Evolutionary conservation across 2,797 vertebrate species (phyloP).

Genomic region (Sebastes nivosus): DNA sequence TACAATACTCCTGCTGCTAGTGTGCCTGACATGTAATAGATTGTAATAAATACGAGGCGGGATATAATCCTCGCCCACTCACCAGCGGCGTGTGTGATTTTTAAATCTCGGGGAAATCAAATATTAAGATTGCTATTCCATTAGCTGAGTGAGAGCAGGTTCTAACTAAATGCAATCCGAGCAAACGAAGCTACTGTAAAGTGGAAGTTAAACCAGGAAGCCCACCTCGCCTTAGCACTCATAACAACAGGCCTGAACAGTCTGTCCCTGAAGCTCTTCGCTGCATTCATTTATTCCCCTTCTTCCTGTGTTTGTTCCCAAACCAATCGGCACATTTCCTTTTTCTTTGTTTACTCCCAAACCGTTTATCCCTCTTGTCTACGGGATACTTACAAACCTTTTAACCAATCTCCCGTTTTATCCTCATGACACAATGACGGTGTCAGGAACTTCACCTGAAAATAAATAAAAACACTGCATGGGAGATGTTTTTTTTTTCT

Average conservation of each 20-base stretch:
- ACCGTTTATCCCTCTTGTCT: conserved; percentile 22
- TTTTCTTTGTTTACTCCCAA: conserved; percentile 17
- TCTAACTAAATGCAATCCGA: conserved; percentile 15
- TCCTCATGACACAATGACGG: background rate
- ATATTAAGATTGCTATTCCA: conserved; percentile 45
- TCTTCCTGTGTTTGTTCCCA: conserved; percentile 30
- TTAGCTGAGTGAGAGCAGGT: conserved; percentile 20
- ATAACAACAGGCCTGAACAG: conserved; percentile 6
- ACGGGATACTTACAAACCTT: background rate
- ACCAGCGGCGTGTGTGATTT: conserved; percentile 35
- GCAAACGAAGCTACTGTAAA: conserved; percentile 36
- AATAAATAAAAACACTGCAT: background rate
- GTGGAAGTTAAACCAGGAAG: conserved; percentile 36
- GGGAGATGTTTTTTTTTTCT: background rate
- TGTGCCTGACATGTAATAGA: conserved; percentile 47
- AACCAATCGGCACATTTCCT: conserved; percentile 20
- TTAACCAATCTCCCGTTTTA: conserved; percentile 15
- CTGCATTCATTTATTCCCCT: background rate
- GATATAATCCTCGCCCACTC: conserved; percentile 54
- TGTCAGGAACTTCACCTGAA: background rate
- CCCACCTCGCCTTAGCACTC: background rate
- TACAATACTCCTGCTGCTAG: conserved; percentile 16
- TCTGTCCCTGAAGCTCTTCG: conserved; percentile 12
- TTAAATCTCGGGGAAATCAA: conserved; percentile 52
- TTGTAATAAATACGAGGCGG: conserved; percentile 47